phyloP scores from a whole-genome alignment of 2,888 invertebrate species.

The Trissolcus brochymenae region DNA sequence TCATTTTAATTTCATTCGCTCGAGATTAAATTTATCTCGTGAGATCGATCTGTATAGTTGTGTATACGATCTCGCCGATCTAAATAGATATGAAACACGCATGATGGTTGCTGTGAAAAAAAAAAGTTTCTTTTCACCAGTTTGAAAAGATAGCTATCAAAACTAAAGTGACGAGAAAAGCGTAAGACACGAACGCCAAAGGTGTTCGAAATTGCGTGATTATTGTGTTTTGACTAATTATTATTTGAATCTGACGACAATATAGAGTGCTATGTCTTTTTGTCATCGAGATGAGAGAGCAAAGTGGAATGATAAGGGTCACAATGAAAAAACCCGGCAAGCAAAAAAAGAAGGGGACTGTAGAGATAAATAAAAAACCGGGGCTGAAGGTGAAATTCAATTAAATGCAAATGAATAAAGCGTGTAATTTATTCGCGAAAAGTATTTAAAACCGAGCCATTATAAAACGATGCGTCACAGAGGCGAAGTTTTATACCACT shows the following conservation, averaged over 20 bases:
- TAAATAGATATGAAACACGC: constrained; percentile 37
- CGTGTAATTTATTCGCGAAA: constrained; percentile 48
- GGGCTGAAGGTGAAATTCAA: constrained; percentile 42
- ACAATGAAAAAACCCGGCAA: neutral
- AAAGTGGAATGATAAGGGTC: constrained; percentile 19
- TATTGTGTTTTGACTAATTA: constrained; percentile 32
- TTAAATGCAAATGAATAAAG: constrained; percentile 51
- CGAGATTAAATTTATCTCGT: constrained; percentile 37
- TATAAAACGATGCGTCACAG: constrained; percentile 37
- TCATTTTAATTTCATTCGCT: constrained; percentile 36
- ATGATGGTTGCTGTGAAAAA: constrained; percentile 23
- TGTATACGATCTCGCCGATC: constrained; percentile 33
- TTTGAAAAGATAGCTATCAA: constrained; percentile 23
- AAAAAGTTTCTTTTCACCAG: constrained; percentile 20
- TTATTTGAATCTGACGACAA: constrained; percentile 16
- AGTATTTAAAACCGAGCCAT: constrained; percentile 50
- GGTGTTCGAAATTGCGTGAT: constrained; percentile 26
- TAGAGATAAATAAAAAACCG: constrained; percentile 13
- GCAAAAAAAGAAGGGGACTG: neutral
- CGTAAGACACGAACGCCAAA: constrained; percentile 9
- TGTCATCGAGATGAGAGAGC: constrained; percentile 27
- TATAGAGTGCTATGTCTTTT: constrained; percentile 1
- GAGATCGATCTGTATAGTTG: constrained; percentile 42
- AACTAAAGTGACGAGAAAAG: constrained; percentile 16
- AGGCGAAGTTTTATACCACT: constrained; percentile 38